Percentiles rank a stretch among this genome's conserved stretches.
Evolutionary conservation across 2,797 vertebrate species (phyloP).

Genomic region (Melanotaenia pygmaea): DNA sequence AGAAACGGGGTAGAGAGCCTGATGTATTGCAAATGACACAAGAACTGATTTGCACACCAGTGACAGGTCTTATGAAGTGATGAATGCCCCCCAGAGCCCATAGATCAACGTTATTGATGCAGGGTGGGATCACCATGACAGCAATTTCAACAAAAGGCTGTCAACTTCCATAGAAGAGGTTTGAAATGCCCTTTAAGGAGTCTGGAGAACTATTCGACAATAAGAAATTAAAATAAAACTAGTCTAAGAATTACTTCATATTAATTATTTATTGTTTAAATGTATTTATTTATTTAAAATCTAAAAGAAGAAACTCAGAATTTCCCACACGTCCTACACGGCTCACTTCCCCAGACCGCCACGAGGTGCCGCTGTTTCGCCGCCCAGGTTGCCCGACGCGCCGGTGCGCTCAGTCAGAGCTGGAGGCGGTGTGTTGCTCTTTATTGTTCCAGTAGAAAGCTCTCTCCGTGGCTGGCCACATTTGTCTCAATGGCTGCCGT

Average conservation of each 20-base stretch:
- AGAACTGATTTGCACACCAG: background rate
- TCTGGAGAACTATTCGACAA: too few relatives aligned
- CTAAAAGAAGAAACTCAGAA: too few relatives aligned
- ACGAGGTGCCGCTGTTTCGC: constrained; percentile 19
- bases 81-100: too few relatives aligned
- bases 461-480: constrained; percentile 44
- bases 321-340: too few relatives aligned
- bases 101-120: background rate
- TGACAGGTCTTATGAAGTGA: too few relatives aligned
- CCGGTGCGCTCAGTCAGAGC: constrained; percentile 31
- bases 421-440: constrained; percentile 64
- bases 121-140: background rate
- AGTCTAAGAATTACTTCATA: too few relatives aligned
- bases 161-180: background rate
- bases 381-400: background rate
- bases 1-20: background rate
- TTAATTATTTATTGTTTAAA: too few relatives aligned
- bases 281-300: too few relatives aligned
- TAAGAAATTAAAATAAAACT: too few relatives aligned
- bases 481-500: constrained; percentile 67
- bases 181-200: too few relatives aligned
- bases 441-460: constrained; percentile 72
- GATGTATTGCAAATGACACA: too few relatives aligned
- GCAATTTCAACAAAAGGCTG: background rate
- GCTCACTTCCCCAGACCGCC: background rate